A percentile compares a stretch with the other conserved stretches of the same genome.
These are phyloP conservation scores for Zapus hudsonius DNA, from an alignment of 2,113 vertebrate species.

Conservation along the genomic window DNA sequence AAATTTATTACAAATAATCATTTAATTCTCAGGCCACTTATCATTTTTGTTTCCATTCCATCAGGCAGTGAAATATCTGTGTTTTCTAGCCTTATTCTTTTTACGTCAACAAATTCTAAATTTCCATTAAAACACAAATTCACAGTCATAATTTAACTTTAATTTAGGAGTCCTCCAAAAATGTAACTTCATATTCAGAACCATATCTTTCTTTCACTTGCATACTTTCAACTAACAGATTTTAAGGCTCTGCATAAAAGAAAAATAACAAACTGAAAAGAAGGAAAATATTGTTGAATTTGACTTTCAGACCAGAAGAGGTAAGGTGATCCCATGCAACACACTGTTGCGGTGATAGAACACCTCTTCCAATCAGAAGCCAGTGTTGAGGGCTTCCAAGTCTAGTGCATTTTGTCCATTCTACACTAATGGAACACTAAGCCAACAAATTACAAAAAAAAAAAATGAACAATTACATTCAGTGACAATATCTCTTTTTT, in stretches of 20 bases:
- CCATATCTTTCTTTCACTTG: constrained; percentile 9
- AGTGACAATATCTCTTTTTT: constrained; percentile 19
- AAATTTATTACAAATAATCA: constrained; percentile 1
- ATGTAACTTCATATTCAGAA: constrained; percentile 45
- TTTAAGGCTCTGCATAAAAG: constrained; percentile 28
- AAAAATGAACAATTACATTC: constrained; percentile 23
- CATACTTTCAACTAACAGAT: background rate
- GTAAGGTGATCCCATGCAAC: background rate
- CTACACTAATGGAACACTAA: background rate
- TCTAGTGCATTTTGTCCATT: background rate
- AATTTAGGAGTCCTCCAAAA: constrained; percentile 37
- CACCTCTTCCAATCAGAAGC: constrained; percentile 4
- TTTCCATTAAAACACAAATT: background rate
- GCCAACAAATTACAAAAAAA: background rate
- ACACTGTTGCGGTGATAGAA: background rate
- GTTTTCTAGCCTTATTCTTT: constrained; percentile 2
- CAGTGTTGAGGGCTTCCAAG: background rate
- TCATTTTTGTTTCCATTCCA: constrained; percentile 6
- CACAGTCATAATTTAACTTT: constrained; percentile 33
- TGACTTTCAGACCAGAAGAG: background rate
- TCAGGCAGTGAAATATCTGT: constrained; percentile 6
- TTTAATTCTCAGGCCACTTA: background rate
- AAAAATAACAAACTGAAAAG: constrained; percentile 50
- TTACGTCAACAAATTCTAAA: constrained; percentile 2
- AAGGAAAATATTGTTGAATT: background rate